These are phyloP conservation scores for Collichthys lucidus DNA, from an alignment of 2,113 vertebrate species.

Conservation along the genomic window DNA sequence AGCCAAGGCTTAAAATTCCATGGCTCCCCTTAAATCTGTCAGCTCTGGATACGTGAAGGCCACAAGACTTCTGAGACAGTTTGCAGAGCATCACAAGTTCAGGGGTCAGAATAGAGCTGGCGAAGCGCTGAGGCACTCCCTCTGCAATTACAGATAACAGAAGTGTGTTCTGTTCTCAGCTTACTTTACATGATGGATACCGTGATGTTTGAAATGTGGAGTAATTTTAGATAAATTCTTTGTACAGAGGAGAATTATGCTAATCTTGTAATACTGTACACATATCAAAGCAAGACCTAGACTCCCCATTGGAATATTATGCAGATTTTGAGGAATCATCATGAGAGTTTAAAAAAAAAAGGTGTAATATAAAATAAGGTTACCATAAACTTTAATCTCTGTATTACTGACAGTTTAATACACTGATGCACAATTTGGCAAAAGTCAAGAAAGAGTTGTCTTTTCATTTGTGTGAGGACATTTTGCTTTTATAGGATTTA, in stretches of 20 bases:
- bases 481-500: not conserved
- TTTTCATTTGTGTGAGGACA: not conserved
- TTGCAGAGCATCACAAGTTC: slow-evolving; percentile 48
- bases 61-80: slow-evolving; percentile 45
- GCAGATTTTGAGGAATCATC: not conserved
- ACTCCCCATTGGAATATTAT: not conserved
- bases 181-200: slow-evolving; percentile 26
- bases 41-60: slow-evolving; percentile 50
- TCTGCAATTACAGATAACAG: slow-evolving; percentile 54
- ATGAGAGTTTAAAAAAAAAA: not conserved
- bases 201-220: slow-evolving; percentile 12
- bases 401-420: slow-evolving; percentile 11
- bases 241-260: slow-evolving; percentile 22
- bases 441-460: not conserved
- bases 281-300: slow-evolving; percentile 20
- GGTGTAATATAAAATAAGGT: not conserved
- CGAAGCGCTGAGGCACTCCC: slow-evolving; percentile 26
- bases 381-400: not conserved
- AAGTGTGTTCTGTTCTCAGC: not conserved
- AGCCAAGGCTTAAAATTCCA: slow-evolving; percentile 55
- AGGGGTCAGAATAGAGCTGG: slow-evolving; percentile 61
- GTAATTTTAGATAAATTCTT: slow-evolving; percentile 16
- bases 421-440: not conserved
- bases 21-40: slow-evolving; percentile 49
- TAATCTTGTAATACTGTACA: slow-evolving; percentile 20